These are phyloP conservation scores for Oasisia sp. DNA, from an alignment of 2,888 invertebrate genomes.

Conservation along the genomic window DNA sequence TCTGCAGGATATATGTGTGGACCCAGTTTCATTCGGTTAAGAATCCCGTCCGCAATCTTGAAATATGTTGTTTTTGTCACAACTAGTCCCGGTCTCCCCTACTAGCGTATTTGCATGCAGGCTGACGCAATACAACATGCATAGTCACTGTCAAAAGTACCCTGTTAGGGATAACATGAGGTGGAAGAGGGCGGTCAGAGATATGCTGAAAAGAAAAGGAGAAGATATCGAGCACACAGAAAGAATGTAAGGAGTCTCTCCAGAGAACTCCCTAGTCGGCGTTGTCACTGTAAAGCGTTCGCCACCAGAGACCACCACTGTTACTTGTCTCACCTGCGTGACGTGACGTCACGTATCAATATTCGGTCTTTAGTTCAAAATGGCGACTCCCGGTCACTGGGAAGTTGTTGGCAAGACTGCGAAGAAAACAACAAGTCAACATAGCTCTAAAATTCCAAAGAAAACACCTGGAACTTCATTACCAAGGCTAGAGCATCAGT, in stretches of 20 bases:
- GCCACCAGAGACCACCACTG: not conserved
- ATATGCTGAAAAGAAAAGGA: too few species aligned
- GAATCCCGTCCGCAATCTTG: too few species aligned
- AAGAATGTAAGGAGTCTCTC: not conserved
- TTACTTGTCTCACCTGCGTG: not conserved
- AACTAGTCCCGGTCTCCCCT: too few species aligned
- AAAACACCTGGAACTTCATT: not conserved
- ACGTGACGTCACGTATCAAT: not conserved
- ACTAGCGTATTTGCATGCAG: too few species aligned
- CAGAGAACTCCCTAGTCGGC: not conserved
- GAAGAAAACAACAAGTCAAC: not conserved
- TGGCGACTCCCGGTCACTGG: conserved; percentile 13
- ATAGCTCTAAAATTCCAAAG: not conserved
- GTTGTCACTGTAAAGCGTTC: not conserved
- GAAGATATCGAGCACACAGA: too few species aligned
- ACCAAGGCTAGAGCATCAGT: not conserved
- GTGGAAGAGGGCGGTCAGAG: too few species aligned
- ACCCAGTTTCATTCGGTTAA: too few species aligned
- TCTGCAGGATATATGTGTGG: too few species aligned
- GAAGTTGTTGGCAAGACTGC: not conserved
- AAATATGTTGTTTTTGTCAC: too few species aligned
- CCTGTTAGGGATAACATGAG: too few species aligned
- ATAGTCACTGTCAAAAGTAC: too few species aligned
- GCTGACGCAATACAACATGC: too few species aligned
- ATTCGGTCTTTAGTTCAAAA: conserved; percentile 17